phyloP scores from a whole-genome alignment of 2,888 invertebrate genomes.

The Sphaeridia pumilis region DNA sequence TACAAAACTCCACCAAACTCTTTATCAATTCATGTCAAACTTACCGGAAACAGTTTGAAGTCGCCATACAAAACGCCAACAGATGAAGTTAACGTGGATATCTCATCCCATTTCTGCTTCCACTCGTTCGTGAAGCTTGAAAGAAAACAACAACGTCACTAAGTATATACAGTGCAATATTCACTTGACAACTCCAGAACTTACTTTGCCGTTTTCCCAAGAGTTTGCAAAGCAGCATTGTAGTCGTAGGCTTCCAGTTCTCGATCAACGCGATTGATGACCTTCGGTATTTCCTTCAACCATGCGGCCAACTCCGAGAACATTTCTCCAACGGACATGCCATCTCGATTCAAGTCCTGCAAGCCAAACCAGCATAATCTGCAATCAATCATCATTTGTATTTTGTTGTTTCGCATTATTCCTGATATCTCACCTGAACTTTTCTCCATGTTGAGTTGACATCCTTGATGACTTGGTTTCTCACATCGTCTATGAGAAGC shows the following conservation, averaged over 20 bases:
- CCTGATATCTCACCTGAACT: slow-evolving; percentile 19
- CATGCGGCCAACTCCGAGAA: slow-evolving; percentile 19
- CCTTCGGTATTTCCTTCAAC: slow-evolving; percentile 23
- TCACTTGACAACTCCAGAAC: neutral
- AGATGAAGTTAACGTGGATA: slow-evolving; percentile 27
- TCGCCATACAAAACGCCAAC: slow-evolving; percentile 33
- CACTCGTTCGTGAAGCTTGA: slow-evolving; percentile 25
- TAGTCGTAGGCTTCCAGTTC: slow-evolving; percentile 30
- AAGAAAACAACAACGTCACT: slow-evolving; percentile 10
- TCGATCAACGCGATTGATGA: slow-evolving; percentile 28
- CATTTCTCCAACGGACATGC: slow-evolving; percentile 17
- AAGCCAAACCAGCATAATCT: neutral
- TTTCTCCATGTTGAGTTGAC: slow-evolving; percentile 22
- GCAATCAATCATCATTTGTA: neutral
- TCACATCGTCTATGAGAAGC: slow-evolving; percentile 18
- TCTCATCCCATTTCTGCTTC: slow-evolving; percentile 32
- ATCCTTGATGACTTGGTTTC: slow-evolving; percentile 16
- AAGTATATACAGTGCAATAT: neutral
- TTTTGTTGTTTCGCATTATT: too few relatives aligned
- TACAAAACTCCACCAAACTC: neutral
- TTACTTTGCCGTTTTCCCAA: slow-evolving; percentile 31
- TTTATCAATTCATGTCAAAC: neutral
- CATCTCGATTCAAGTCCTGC: slow-evolving; percentile 17
- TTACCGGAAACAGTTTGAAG: slow-evolving; percentile 34
- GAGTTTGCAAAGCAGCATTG: slow-evolving; percentile 29